Evolutionary conservation across 2,888 invertebrate genomes (phyloP), one percentile per base, ranked within the genome.

Genomic region (Leptogaster cylindrica): DNA sequence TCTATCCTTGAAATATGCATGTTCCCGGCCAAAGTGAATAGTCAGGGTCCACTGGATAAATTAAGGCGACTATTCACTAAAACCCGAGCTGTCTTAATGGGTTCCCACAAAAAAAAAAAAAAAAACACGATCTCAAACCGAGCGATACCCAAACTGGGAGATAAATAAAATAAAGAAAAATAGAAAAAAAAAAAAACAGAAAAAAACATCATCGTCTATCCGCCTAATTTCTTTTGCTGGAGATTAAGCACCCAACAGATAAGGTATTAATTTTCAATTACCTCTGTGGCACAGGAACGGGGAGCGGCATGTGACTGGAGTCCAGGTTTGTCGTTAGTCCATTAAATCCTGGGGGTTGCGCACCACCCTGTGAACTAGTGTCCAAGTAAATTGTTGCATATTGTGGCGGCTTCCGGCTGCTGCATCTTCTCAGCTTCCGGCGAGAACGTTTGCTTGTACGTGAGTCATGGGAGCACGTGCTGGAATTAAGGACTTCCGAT

Each of bases 311-410:
- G 52, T 69, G 67, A n/a, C 51, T 66, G 12, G 25, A 28, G 12
- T 65, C 61, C 18, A 58, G 50, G 51, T 33, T 41, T 27, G 33
- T 28, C 3, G 55, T 50, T 39, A 52, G 25, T 46, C 55, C 31
- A 31, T 31, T 52, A 16, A 52, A 18, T 12, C 31, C 10, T 4
- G 31, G 16, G 1, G 52, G 39, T 25, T n/a, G 25, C 1, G n/a
- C 36, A 39, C 16, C 14, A 10, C 12, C 41, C 44, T 3, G 65
- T 14, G 66, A 50, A 18, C 70, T 70, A 5, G 70, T 71, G 70
- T 80, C 79, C 66, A 79, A 66, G 68, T 77, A 79, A 65, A 80
- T 79, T 65, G 80, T 74, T 3, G 79, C 76, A 48, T 80, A 80
- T 33, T 78, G 78, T 4, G 80, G 79, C 52, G 78, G 79, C 71